Evolutionary conservation across 2,888 invertebrate species (phyloP), one percentile per base, ranked within the genome.

Genomic region (Parnassius apollo): DNA sequence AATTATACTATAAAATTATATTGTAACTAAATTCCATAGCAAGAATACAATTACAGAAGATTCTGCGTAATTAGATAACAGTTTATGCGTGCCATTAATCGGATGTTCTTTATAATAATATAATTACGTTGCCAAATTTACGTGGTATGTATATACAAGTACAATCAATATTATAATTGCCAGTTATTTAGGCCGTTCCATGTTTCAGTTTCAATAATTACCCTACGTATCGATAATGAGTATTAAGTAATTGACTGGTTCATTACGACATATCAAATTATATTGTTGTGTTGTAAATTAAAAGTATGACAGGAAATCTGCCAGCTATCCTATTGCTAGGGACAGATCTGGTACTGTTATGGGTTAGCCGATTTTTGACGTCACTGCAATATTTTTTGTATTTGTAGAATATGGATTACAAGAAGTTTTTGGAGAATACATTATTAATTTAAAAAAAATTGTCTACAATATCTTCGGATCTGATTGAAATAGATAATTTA

Each of bases 161-260:
- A 46, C 60, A 46, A 65, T 61, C 57, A 52, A 54, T 65, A 42
- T 53, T 50, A 57, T 57, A 65, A 64, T 65, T 64, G 59, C 55
- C 22, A 65, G 57, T 64, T 59, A 75, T 75, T 61, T 62, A 65
- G 78, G 74, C 59, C 79, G 80, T 80, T 79, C 74, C 79, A 70
- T 69, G 66, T 64, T 72, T 71, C 71, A 69, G 55, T 61, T 66
- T 52, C 57, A 65, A 53, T 79, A 78, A 77, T 77, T 62, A 67
- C 68, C 57, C 25, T 66, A 66, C 66, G 61, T 70, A 63, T 54
- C 56, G 51, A 65, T 70, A 58, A 66, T 59, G 65, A 65, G 59
- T 67, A 67, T 65, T 69, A 61, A 65, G 52, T 62, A 65, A 66
- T 60, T 56, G 52, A 35, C 65, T 25, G 62, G 64, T 51, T 25